Base-by-base conservation (phyloP, 1,140 invertebrate species). In the Penaeus japonicus region DNA sequence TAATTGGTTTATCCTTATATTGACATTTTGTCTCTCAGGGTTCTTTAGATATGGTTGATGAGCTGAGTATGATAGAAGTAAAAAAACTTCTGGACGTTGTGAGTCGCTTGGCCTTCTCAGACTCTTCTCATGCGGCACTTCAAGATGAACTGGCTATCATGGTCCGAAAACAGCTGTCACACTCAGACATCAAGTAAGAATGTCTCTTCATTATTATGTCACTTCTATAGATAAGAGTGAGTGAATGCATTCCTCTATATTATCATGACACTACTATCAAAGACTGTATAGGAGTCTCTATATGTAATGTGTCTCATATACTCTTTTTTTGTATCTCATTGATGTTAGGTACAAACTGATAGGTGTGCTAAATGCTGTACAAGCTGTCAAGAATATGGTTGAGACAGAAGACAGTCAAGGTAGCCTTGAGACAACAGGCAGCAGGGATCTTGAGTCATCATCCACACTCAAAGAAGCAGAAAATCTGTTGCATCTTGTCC, bases 141-240 rank as follows among this genome's bases (percentile, higher is more conserved):
- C 84, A 87, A 70, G 90, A 90, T 47, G 89, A 91, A 62, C 80
- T 91, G 2, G 59, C 84, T 62, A 90, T 91, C n/a, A 24, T 91
- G 30, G 82, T 90, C 3, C 59, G 85, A 7, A 91, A 91, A 73
- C 90, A 91, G 78, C 80, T 89, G 20, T 86, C 84, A 24, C 84
- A 89, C 73, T 17, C 84, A 20, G 62, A 86, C 35, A 53, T 83
- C 3, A 89, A 86, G 89, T 89, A 86, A 39, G 18, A 65, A 59
- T 39, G 18, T 24, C 32, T 47, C 18, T 53, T 57, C 20, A 35
- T 55, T 81, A 15, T 10, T 54, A 15, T 82, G 20, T n/a, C 15
- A 47, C 10, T 47, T 7, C 47, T 47, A 10, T 47, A 7, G 10
- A n/a, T n/a, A 47, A 47, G 47, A 47, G 47, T 47, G 10, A n/a